Evolutionary conservation across 2,888 invertebrate species (phyloP).

Genomic region (Rotaria sp.): DNA sequence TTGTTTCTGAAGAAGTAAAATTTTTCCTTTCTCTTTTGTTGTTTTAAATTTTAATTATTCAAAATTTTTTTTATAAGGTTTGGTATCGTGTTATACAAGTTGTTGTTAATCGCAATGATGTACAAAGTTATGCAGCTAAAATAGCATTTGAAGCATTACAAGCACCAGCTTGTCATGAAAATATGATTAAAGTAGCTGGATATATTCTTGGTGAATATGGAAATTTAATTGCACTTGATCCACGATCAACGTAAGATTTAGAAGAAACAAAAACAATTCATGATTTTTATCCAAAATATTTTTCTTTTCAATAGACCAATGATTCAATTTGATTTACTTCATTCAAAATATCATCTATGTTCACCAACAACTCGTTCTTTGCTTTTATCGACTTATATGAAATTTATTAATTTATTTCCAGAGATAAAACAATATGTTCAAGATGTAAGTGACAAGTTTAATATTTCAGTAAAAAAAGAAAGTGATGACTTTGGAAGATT

Average conservation of each 20-base stretch:
- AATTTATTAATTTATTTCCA: conserved; percentile 96
- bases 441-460: conserved; percentile 62
- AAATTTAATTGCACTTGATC: conserved; percentile 96
- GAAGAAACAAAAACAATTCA: too few species aligned
- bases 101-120: conserved; percentile 96
- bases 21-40: background rate
- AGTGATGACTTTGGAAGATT: too few species aligned
- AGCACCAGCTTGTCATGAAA: conserved; percentile 98
- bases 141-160: conserved; percentile 68
- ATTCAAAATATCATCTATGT: conserved; percentile 96
- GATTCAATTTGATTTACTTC: conserved; percentile 92
- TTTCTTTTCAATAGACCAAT: conserved; percentile 61
- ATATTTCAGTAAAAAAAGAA: too few species aligned
- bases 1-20: conserved; percentile 81
- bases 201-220: conserved; percentile 98
- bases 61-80: conserved; percentile 44
- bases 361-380: conserved; percentile 91
- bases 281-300: too few species aligned
- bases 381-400: conserved; percentile 91
- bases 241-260: conserved; percentile 49
- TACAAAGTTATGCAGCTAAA: conserved; percentile 58
- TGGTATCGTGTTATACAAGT: conserved; percentile 99
- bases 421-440: conserved; percentile 92
- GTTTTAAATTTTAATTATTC: background rate
- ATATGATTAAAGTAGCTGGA: conserved; percentile 99